Percentiles rank a stretch among this genome's conserved stretches.
Evolutionary conservation across 30 jellyfish, hydroid and myxozoan genomes (phyloP).

Genomic region (Turritopsis rubra): DNA sequence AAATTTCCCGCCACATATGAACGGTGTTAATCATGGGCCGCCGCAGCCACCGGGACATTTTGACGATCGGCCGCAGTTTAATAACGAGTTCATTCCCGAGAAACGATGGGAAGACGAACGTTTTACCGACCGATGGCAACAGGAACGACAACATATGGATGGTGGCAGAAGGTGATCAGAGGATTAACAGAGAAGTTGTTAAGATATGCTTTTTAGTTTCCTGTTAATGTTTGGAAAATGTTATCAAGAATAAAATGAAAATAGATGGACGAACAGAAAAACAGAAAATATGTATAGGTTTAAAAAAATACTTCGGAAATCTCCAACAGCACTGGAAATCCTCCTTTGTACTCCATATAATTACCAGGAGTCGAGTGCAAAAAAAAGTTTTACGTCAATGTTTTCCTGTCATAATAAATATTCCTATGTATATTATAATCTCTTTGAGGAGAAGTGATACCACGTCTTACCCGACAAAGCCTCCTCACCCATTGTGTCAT

Average conservation of each 20-base stretch:
- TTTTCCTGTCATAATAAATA: no score
- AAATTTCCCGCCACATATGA: not conserved
- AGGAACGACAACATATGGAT: slow-evolving; percentile 3
- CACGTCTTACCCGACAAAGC: no score
- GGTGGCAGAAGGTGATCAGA: not conserved
- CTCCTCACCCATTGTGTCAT: no score
- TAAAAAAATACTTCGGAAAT: not conserved
- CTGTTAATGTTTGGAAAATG: not conserved
- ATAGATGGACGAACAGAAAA: not conserved
- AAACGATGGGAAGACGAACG: slow-evolving; percentile 30
- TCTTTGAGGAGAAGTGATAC: no score
- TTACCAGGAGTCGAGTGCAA: not conserved
- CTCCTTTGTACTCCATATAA: no score
- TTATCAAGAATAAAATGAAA: not conserved
- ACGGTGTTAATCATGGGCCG: not conserved
- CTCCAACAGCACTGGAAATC: not conserved
- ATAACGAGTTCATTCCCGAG: slow-evolving; percentile 16
- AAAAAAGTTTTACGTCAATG: not conserved
- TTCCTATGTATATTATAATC: no score
- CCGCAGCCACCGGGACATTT: not conserved
- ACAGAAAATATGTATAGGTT: not conserved
- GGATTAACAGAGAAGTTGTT: not conserved
- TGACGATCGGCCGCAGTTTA: slow-evolving; percentile 8
- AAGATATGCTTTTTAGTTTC: not conserved
- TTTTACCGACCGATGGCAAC: slow-evolving; percentile 19